Evolutionary conservation across 1,140 invertebrate genomes (phyloP), one percentile per base, ranked within the genome.

Genomic region (Zaprionus camerounensis): DNA sequence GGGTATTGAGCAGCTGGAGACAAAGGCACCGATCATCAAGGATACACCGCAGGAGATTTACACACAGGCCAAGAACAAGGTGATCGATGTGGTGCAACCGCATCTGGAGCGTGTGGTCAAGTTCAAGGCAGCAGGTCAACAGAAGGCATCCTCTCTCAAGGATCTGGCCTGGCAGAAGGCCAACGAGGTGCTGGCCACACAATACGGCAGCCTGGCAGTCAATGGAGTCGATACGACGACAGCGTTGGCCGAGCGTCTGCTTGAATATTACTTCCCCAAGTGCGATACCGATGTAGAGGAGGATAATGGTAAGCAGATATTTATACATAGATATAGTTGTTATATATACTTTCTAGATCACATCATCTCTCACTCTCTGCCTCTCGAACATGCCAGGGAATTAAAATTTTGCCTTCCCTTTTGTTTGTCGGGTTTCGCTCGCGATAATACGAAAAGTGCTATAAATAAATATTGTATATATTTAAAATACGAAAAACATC

Each of bases 11-110:
- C 94, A 94, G 69, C 93, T 96, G 20, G 95, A 96, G 91, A 93
- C 95, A 67, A 94, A 94, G 71, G 94, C 96, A 5, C 96, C 96
- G 0, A 93, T 96, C 2, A 95, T 96, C 36, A 95, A 95, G 51
- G 94, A 96, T 70, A 94, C 94, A 49, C 96, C 96, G 2, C 94
- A 95, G 80, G 94, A 96, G 93, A 96, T 96, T 73, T 95, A 95
- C 53, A 95, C 95, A 59, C 95, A 95, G 46, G 95, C 95, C 4
- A 96, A 95, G 85, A 94, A 94, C 53, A 95, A 95, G 57, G 95
- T 96, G 67, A 93, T 94, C 20, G 94, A 94, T 31, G 95, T 94
- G 51, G 92, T 96, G 1, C 94, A 95, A 24, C 95, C 95, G 46
- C 95, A 95, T 51, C 87, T 96, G 46, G 94, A 95, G 63, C 95